phyloP scores from a whole-genome alignment of 1,140 invertebrate genomes.

The Parasteatoda tepidariorum region DNA sequence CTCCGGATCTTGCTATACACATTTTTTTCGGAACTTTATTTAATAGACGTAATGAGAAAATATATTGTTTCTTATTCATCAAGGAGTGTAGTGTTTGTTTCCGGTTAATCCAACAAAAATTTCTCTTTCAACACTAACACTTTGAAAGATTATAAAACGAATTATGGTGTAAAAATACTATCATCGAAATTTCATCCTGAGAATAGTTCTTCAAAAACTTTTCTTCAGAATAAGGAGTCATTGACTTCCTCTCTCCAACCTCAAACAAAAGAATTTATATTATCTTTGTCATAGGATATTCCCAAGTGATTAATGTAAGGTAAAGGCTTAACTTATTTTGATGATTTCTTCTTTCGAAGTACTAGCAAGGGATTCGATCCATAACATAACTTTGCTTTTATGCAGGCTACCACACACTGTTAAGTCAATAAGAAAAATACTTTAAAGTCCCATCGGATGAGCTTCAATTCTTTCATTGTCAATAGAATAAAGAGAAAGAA shows the following conservation, averaged over 20 bases:
- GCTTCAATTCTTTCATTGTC: neutral
- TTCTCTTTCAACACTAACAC: no score
- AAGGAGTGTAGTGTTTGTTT: no score
- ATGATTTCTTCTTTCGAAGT: slow-evolving; percentile 22
- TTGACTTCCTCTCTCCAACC: slow-evolving; percentile 5
- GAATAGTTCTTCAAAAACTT: neutral
- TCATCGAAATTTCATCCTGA: no score
- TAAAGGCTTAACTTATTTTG: slow-evolving; percentile 48
- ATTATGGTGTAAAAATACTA: no score
- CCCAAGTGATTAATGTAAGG: slow-evolving; percentile 48
- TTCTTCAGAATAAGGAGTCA: neutral
- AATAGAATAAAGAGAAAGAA: slow-evolving; percentile 9
- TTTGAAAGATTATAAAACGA: no score
- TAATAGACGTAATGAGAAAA: no score
- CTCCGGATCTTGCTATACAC: no score
- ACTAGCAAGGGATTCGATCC: slow-evolving; percentile 26
- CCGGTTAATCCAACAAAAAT: no score
- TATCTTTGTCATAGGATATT: slow-evolving; percentile 46
- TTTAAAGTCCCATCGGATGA: slow-evolving; percentile 9
- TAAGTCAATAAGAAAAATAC: slow-evolving; percentile 11
- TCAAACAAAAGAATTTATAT: slow-evolving; percentile 50
- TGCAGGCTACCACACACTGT: slow-evolving; percentile 3
- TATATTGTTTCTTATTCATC: no score
- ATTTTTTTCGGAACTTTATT: no score
- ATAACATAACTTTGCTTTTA: slow-evolving; percentile 54